Evolutionary conservation across 2,113 vertebrate genomes (phyloP).

Genomic region (Deroptyus accipitrinus): DNA sequence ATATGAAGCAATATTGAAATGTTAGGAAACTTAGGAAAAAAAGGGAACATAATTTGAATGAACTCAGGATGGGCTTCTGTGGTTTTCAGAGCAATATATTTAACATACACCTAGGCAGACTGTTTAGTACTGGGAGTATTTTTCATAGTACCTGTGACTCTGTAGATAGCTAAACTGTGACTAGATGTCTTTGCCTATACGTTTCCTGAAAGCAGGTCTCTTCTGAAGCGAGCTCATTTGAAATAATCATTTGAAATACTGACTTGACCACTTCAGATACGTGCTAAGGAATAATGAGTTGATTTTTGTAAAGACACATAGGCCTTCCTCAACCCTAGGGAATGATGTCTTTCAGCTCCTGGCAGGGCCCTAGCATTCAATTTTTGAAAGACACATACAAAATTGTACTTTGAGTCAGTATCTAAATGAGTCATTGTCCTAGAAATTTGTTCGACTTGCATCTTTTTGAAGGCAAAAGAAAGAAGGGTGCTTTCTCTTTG

Average conservation of each 20-base stretch:
- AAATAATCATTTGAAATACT: slow-evolving; percentile 2
- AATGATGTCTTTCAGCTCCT: background rate
- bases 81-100: background rate
- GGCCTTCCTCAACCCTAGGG: background rate
- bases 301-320: background rate
- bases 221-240: background rate
- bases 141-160: background rate
- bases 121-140: background rate
- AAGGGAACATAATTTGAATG: background rate
- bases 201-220: background rate
- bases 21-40: background rate
- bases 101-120: background rate
- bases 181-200: background rate
- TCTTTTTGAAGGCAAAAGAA: background rate
- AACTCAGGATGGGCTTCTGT: background rate
- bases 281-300: background rate
- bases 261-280: background rate
- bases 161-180: background rate
- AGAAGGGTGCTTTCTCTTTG: background rate
- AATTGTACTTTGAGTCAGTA: background rate
- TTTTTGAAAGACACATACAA: background rate
- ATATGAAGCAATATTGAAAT: background rate
- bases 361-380: background rate
- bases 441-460: background rate
- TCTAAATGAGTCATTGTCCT: background rate